Percentiles rank a stretch among this genome's conserved stretches.
phyloP scores from a whole-genome alignment of 2,113 vertebrate species.

The Daubentonia madagascariensis region DNA sequence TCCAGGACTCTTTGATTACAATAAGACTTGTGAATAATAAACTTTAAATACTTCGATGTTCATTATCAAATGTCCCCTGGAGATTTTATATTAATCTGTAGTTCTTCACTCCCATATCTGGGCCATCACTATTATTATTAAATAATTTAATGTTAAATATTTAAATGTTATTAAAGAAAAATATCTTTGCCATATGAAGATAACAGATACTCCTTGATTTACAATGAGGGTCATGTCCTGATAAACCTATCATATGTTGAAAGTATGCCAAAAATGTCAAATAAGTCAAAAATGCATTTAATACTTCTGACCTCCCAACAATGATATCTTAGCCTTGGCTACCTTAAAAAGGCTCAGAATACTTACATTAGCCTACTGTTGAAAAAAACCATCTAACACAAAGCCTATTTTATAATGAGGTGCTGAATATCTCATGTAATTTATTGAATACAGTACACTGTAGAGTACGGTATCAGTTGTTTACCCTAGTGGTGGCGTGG shows the following conservation, averaged over 20 bases:
- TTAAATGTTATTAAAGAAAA: not conserved
- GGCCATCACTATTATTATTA: not conserved
- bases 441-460: not conserved
- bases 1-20: not conserved
- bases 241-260: not conserved
- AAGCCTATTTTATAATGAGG: not conserved
- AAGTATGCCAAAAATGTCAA: not conserved
- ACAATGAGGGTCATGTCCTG: not conserved
- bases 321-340: not conserved
- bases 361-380: not conserved
- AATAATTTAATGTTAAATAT: no score
- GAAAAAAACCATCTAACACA: not conserved
- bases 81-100: not conserved
- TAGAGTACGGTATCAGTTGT: not conserved
- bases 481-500: not conserved
- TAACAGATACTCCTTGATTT: not conserved
- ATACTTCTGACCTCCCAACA: not conserved
- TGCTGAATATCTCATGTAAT: not conserved
- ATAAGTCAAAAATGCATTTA: not conserved
- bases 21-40: not conserved
- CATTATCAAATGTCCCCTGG: not conserved
- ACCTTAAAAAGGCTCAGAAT: not conserved
- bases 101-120: not conserved
- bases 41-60: not conserved
- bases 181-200: not conserved